Conservation (phyloP, 92 coral and sea anemone genomes). For the Pocillopora meandrina region DNA sequence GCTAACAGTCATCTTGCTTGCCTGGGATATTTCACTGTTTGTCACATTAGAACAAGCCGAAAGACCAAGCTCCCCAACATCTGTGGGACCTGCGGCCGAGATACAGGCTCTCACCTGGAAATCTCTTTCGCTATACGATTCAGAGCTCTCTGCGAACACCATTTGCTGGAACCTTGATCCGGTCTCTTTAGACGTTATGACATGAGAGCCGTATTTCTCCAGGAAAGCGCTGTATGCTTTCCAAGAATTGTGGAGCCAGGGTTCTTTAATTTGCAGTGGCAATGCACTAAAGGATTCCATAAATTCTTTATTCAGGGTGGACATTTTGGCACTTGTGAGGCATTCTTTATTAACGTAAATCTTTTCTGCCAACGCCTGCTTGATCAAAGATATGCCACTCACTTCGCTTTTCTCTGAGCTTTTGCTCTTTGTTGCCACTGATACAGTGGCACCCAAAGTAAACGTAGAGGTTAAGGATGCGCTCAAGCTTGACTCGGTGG, state of each 20-base stretch:
- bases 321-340: not conserved
- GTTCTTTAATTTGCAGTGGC: not conserved
- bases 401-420: not conserved
- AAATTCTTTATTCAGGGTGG: not conserved
- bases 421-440: conserved; percentile 5
- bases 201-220: conserved; percentile 36
- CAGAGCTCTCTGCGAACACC: conserved; percentile 18
- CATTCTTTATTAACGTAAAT: conserved; percentile 17
- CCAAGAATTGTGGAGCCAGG: conserved; percentile 34
- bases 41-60: conserved; percentile 22
- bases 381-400: not conserved
- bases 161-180: conserved; percentile 39
- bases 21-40: not conserved
- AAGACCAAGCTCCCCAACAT: not conserved
- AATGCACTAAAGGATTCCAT: conserved; percentile 1
- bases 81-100: conserved; percentile 10
- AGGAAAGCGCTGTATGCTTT: conserved; percentile 10
- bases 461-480: not conserved
- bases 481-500: conserved; percentile 26
- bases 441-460: conserved; percentile 19
- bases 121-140: not conserved
- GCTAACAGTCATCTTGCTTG: conserved; percentile 5
- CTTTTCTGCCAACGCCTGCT: not conserved
- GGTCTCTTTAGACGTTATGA: not conserved
- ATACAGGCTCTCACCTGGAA: conserved; percentile 38